Base-by-base conservation (phyloP, 2,113 vertebrate species). In the Bubo bubo region DNA sequence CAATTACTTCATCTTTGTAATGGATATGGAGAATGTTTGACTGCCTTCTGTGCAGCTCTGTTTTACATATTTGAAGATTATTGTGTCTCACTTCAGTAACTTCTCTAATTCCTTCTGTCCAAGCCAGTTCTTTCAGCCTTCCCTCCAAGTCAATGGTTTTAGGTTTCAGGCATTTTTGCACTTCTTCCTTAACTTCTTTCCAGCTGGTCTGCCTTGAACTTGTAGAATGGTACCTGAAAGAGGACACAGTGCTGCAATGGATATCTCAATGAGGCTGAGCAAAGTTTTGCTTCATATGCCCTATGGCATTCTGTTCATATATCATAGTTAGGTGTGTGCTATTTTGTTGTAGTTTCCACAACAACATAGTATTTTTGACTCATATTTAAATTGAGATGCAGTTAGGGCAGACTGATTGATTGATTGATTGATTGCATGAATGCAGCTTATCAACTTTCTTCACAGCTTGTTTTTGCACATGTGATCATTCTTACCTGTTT, bases 1-100 rank as follows among this genome's bases (percentile, higher is more conserved):
- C 35, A 75, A 80, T 96, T 89, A 86, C 34, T 88, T 90, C 37
- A 41, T 68, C 73, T 93, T 87, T 85, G 43, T 82, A 75, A 81
- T 56, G 35, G 74, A 45, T 87, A 85, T 3, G 3, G 56, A 91
- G 70, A 91, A 60, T 45, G 68, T 85, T 47, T 5, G 4, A 39
- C 56, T 87, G 58, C 30, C 68, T 87, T 64, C 74, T n/a, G 23
- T 45, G 66, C 27, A 60, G 39, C 59, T 75, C 66, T 89, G 50
- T 59, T 50, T 84, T 77, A 82, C 30, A 15, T 49, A 79, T 60
- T 90, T 87, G 64, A 91, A 91, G 84, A 90, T 79, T 64, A 85
- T 72, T 73, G 14, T 68, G 73, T 64, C 56, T 87, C 76, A 68
- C 77, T 79, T 91, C 91, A 93, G 56, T 52, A 87, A 72, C 37